These are phyloP conservation scores for Parnassius glacialis DNA, from an alignment of 2,888 invertebrate genomes.

Conservation along the genomic window DNA sequence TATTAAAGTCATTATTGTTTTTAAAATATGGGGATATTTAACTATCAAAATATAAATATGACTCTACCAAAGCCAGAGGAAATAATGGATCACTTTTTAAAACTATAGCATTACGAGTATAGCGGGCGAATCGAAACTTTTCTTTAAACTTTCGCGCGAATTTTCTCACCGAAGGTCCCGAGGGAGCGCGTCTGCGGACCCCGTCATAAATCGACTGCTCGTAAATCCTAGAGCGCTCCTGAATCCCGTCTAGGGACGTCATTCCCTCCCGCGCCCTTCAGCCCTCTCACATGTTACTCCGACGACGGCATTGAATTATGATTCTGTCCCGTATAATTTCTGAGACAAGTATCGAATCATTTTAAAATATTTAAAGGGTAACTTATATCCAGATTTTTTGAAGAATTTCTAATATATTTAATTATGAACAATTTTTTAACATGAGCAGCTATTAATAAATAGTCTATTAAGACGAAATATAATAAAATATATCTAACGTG, in stretches of 20 bases:
- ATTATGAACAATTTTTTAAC: not conserved
- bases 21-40: too few species aligned
- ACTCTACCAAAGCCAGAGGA: constrained; percentile 5
- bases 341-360: not conserved
- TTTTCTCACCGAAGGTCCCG: constrained; percentile 36
- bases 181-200: constrained; percentile 37
- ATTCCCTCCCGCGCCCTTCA: constrained; percentile 33
- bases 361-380: not conserved
- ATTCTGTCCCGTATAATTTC: constrained; percentile 23
- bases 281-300: constrained; percentile 50
- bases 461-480: not conserved
- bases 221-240: constrained; percentile 43
- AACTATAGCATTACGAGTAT: not conserved
- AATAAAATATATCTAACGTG: not conserved
- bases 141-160: constrained; percentile 28
- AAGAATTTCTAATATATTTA: not conserved
- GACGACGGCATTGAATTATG: constrained; percentile 56
- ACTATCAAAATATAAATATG: constrained; percentile 1
- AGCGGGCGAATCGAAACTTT: constrained; percentile 30
- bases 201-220: constrained; percentile 46
- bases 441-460: too few species aligned
- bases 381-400: not conserved
- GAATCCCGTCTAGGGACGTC: constrained; percentile 39
- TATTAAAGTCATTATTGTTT: too few species aligned
- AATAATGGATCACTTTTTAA: constrained; percentile 12